Base-by-base conservation (phyloP, 1,140 invertebrate genomes). In the Halictus rubicundus region DNA sequence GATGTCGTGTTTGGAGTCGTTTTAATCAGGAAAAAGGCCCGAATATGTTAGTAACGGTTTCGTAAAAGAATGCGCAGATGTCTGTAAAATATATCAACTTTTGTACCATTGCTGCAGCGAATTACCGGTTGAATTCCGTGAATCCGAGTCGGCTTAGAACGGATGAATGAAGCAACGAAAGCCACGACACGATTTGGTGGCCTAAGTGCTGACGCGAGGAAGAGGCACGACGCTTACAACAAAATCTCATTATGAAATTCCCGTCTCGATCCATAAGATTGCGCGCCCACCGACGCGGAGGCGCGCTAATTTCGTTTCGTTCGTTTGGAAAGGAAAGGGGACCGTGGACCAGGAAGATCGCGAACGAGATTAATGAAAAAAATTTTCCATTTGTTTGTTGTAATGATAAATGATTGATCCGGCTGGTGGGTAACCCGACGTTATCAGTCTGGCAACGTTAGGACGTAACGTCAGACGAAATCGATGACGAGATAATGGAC, bases 401-500 rank as follows among this genome's bases (percentile, higher is more conserved):
- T n/a, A n/a, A n/a, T n/a, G 46, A 52, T 19, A 32, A 64, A 78
- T 72, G 16, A n/a, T n/a, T 21, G 60, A 72, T 78, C 14, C 10
- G 54, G 54, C 32, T 19, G 46, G 59, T 32, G n/a, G n/a, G 76
- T 64, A 78, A 72, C 68, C 46, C 76, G 68, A 12, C 25, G 60
- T 72, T 72, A 72, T 78, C 69, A 32, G 76, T 65, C 69, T 57
- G 46, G 76, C 57, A 78, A 78, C 69, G 60, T 46, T 72, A 78
- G 68, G 60, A 78, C 60, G 76, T 78, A 78, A 78, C 23, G 64
- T 72, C 68, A 78, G 63, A 78, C 59, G 76, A 78, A 78, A 78
- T 78, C 76, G 60, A 78, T 78, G 76, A 72, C 60, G 46, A 78
- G 76, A 72, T 78, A 72, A 72, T 78, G 76, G 37, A 78, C 68